phyloP scores from a whole-genome alignment of 2,888 invertebrate genomes.

The Keiferia lycopersicella region DNA sequence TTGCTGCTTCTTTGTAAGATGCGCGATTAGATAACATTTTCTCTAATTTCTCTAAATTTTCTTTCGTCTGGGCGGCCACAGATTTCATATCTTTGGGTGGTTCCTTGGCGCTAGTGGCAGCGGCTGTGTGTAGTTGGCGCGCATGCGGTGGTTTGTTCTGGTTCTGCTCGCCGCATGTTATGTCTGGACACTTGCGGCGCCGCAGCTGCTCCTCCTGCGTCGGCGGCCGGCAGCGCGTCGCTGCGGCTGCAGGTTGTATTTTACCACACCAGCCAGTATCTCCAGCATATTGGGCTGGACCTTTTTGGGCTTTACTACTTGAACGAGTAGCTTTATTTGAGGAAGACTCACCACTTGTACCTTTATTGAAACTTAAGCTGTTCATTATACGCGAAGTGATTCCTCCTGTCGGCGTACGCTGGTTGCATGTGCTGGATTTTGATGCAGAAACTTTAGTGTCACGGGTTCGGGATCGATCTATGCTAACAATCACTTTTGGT shows the following conservation, averaged over 20 bases:
- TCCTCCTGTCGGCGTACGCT: background rate
- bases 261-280: conserved; percentile 34
- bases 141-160: conserved; percentile 17
- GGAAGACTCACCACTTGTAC: conserved; percentile 23
- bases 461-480: conserved; percentile 42
- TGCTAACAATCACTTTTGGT: conserved; percentile 48
- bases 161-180: conserved; percentile 24
- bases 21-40: background rate
- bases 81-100: background rate
- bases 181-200: conserved; percentile 14
- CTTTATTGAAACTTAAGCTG: conserved; percentile 32
- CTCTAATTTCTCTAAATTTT: conserved; percentile 6
- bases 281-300: conserved; percentile 33
- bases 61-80: background rate
- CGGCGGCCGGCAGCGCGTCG: conserved; percentile 29
- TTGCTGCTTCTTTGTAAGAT: conserved; percentile 3
- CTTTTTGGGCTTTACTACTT: conserved; percentile 21
- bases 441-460: conserved; percentile 8
- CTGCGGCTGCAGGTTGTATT: conserved; percentile 24
- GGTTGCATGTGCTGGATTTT: background rate
- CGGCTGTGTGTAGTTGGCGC: conserved; percentile 19
- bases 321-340: conserved; percentile 22
- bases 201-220: conserved; percentile 34
- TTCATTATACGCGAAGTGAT: conserved; percentile 37
- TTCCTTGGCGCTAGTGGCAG: background rate